Evolutionary conservation across 1,140 invertebrate species (phyloP).

Genomic region (Trachymyrmex septentrionalis): DNA sequence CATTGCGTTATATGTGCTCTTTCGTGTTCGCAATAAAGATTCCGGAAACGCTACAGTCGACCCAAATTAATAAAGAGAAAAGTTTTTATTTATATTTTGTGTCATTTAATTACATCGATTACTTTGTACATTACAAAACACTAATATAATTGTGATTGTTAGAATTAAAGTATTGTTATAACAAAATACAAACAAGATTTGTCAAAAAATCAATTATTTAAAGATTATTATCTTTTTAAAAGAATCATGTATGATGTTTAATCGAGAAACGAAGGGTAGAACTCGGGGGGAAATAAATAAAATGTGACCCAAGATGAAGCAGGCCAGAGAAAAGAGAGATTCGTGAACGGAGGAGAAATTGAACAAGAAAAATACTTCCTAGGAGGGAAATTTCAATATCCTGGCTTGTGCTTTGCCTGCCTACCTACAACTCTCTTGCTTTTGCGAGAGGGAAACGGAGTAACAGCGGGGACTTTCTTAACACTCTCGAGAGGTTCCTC

Average conservation of each 20-base stretch:
- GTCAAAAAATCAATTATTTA: conserved; percentile 1
- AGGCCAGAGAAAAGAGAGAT: conserved; percentile 8
- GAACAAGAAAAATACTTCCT: conserved; percentile 77
- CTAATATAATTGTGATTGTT: not conserved
- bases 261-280: not conserved
- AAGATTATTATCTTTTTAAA: conserved; percentile 13
- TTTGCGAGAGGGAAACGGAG: conserved; percentile 34
- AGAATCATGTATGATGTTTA: conserved; percentile 35
- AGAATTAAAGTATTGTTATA: too few relatives aligned
- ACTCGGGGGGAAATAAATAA: not conserved
- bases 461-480: conserved; percentile 62
- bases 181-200: not conserved
- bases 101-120: conserved; percentile 15
- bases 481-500: conserved; percentile 74
- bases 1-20: conserved; percentile 48
- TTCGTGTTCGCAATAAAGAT: conserved; percentile 53
- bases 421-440: conserved; percentile 50
- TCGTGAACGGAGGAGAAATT: conserved; percentile 58
- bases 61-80: conserved; percentile 27
- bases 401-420: conserved; percentile 69
- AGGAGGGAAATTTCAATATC: conserved; percentile 77
- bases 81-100: conserved; percentile 4
- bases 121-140: not conserved
- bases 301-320: conserved; percentile 41
- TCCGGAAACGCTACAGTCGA: conserved; percentile 19